Base-by-base conservation (phyloP, 2,797 vertebrate species). In the Phylloscopus collybita region DNA sequence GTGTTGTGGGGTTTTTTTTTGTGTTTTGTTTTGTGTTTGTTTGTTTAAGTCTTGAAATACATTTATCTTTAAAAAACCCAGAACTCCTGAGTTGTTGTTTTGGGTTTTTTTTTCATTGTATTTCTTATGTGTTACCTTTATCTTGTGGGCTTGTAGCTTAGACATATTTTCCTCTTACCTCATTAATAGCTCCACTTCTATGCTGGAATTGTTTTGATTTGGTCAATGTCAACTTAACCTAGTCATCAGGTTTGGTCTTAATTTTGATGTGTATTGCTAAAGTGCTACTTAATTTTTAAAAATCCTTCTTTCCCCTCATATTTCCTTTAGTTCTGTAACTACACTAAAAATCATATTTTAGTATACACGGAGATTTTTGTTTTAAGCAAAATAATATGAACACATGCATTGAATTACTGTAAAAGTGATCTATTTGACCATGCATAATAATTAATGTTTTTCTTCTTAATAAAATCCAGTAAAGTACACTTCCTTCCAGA, bases 261-360 rank as follows among this genome's bases (percentile, higher is more conserved):
- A 42, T 82, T 93, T 83, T 90, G 50, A 50, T 76, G 36, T 62
- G 32, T 78, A 23, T 51, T 86, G 30, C 53, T 91, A 15, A 92
- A 74, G 34, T 53, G 19, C 22, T 61, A 6, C 60, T 75, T 79
- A 1, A 23, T 40, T 69, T 83, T 73, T 62, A 4, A 10, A 21
- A 62, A 22, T 5, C 5, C 26, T 25, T 69, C 21, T 59, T 23
- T 11, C 4, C 3, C 4, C 7, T 69, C 20, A 6, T 16, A 7
- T 47, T 78, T 61, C 21, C 27, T 79, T 78, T 81, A 44, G 6
- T 81, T 92, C 29, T 75, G 16, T 42, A 69, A 34, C 29, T 67
- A 17, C 10, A 6, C 15, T 34, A 47, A 79, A 82, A 78, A 19
- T 60, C 3, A 8, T 47, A 25, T 5, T 78, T 73, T 19, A 61